Evolutionary conservation across 2,888 invertebrate genomes (phyloP).

Genomic region (Nomada ferruginata): DNA sequence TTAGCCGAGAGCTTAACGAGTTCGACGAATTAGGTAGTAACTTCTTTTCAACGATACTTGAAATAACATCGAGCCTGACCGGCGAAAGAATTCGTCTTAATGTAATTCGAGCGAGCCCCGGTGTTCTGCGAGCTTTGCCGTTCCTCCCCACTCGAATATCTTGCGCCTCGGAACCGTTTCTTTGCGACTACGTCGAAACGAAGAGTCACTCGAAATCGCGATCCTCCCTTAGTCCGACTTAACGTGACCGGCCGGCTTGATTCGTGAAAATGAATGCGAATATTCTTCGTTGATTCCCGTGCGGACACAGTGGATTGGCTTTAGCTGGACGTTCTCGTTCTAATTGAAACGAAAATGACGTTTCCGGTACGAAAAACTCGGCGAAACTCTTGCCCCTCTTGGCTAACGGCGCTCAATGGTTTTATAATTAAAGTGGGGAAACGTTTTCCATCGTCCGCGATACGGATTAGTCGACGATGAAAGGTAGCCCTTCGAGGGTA

Average conservation of each 20-base stretch:
- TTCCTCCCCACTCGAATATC: constrained; percentile 11
- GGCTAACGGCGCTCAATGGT: constrained; percentile 2
- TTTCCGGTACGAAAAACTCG: constrained; percentile 10
- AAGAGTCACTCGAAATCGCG: constrained; percentile 34
- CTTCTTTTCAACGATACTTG: constrained; percentile 55
- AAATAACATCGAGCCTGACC: constrained; percentile 42
- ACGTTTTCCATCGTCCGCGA: constrained; percentile 11
- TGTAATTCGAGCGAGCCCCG: constrained; percentile 49
- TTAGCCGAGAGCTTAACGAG: constrained; percentile 57
- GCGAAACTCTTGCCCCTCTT: neutral
- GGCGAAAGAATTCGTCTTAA: constrained; percentile 53
- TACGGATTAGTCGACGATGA: neutral
- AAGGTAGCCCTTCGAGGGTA: neutral
- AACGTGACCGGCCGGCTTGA: neutral
- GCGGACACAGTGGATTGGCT: neutral
- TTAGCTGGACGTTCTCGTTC: constrained; percentile 62
- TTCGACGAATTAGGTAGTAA: constrained; percentile 59
- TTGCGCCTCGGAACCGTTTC: constrained; percentile 15
- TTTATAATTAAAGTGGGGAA: constrained; percentile 41
- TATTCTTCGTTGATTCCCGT: constrained; percentile 53
- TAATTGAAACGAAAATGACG: constrained; percentile 71
- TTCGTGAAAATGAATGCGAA: constrained; percentile 58
- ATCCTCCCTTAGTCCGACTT: constrained; percentile 4
- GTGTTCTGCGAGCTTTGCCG: constrained; percentile 3
- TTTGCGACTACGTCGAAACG: constrained; percentile 17